phyloP scores from a whole-genome alignment of 1,140 invertebrate genomes.

The Arion vulgaris region DNA sequence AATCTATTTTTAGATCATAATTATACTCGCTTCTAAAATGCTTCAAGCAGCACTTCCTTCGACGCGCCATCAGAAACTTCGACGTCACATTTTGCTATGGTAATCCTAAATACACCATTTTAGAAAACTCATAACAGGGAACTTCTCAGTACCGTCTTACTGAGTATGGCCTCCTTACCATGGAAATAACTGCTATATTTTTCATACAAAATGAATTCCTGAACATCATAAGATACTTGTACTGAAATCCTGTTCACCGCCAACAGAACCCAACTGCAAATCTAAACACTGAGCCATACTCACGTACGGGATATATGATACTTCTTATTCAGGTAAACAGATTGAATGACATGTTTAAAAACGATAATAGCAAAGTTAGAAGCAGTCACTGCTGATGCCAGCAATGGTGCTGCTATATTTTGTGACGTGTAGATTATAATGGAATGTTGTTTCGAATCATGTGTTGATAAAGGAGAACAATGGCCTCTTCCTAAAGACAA shows the following conservation, averaged over 20 bases:
- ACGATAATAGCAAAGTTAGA: neutral
- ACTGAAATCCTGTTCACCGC: too few species aligned
- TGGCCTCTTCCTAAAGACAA: neutral
- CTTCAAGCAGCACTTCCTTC: neutral
- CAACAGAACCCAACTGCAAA: too few species aligned
- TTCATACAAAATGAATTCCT: too few species aligned
- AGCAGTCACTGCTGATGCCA: neutral
- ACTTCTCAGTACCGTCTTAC: too few species aligned
- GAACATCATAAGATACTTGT: too few species aligned
- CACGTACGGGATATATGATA: too few species aligned
- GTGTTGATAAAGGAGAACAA: conserved; percentile 10
- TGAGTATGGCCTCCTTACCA: too few species aligned
- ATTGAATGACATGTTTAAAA: neutral
- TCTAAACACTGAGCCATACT: too few species aligned
- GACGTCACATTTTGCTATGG: neutral
- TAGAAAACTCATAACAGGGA: neutral
- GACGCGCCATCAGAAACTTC: neutral
- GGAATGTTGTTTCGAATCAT: conserved; percentile 20
- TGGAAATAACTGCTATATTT: too few species aligned
- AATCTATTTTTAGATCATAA: neutral
- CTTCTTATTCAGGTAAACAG: neutral
- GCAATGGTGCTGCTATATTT: neutral
- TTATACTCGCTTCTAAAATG: neutral
- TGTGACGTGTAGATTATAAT: neutral
- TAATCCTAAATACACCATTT: neutral